Evolutionary conservation across 1,140 invertebrate species (phyloP), one percentile per base, ranked within the genome.

Genomic region (Anoplolepis gracilipes): DNA sequence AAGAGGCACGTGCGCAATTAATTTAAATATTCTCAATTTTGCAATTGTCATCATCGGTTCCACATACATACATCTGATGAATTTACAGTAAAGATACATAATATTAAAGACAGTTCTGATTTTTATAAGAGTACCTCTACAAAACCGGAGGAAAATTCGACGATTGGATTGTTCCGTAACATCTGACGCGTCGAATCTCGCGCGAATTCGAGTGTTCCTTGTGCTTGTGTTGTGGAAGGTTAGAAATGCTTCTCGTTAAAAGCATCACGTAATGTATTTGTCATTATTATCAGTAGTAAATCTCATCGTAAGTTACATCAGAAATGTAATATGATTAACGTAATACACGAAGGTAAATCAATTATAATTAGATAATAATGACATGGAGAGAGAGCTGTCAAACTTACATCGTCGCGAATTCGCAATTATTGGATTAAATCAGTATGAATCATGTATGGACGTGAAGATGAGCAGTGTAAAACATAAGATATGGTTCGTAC

Each of bases 401-500:
- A 49, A 46, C 2, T 42, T 42, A 11, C 39, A 42, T 42, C 36
- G 6, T 36, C 53, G 46, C 69, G 13, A 28, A 36, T 55, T 22
- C 64, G 11, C 4, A n/a, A 36, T 25, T 16, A n/a, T 33, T 10
- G 13, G 11, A 22, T 72, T 55, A 39, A 13, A 57, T 25, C 30
- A 33, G 33, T 8, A 39, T 79, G 55, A 84, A 59, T 87, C 73
- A 89, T 87, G 79, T 39, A 53, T 49, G 39, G 19, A n/a, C 6
- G 10, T 55, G 19, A 89, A 70, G 30, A 90, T 90, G 86, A 88
- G 1, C n/a, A 33, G 25, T 13, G n/a, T 70, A 53, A 90, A 73
- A 57, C 88, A 90, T 57, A 90, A 90, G 42, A 90, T 90, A 82
- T 90, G 89, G 89, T 90, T 81, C 19, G 86, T 85, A 49, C 0